Evolutionary conservation across 1,140 invertebrate genomes (phyloP).

Genomic region (Lethrus apterus): DNA sequence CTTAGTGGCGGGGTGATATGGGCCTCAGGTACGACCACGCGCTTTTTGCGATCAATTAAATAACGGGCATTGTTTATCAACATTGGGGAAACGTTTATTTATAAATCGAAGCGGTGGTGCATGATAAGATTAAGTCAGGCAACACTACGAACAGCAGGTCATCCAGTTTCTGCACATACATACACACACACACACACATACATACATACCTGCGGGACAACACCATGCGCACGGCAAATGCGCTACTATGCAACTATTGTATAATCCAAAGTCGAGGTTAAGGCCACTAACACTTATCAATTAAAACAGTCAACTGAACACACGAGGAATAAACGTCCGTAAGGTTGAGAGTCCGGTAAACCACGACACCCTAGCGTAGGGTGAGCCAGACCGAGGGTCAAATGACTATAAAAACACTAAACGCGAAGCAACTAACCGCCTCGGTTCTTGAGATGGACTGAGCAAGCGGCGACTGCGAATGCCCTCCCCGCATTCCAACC

Average conservation of each 20-base stretch:
- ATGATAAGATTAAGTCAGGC: too few species aligned
- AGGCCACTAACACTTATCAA: constrained; percentile 9
- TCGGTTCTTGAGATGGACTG: constrained; percentile 34
- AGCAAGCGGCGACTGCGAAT: constrained; percentile 32
- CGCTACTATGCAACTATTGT: constrained; percentile 17
- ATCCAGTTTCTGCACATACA: constrained; percentile 4
- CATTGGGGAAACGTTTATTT: too few species aligned
- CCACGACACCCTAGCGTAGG: not conserved
- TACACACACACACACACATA: too few species aligned
- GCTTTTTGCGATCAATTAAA: too few species aligned
- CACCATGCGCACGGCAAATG: constrained; percentile 7
- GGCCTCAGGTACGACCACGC: not conserved
- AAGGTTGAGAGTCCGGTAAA: too few species aligned
- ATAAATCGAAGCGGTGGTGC: too few species aligned
- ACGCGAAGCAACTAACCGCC: not conserved
- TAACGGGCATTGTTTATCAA: too few species aligned
- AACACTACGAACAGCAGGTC: constrained; percentile 8
- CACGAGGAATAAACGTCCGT: too few species aligned
- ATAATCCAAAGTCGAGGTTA: constrained; percentile 22
- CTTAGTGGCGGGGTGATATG: constrained; percentile 10
- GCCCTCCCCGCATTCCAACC: constrained; percentile 39
- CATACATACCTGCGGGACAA: constrained; percentile 23
- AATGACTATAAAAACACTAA: not conserved
- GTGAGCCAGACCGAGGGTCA: not conserved
- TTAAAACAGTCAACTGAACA: not conserved